Evolutionary conservation across 2,113 vertebrate species (phyloP), one percentile per base, ranked within the genome.

Genomic region (Micromys minutus): DNA sequence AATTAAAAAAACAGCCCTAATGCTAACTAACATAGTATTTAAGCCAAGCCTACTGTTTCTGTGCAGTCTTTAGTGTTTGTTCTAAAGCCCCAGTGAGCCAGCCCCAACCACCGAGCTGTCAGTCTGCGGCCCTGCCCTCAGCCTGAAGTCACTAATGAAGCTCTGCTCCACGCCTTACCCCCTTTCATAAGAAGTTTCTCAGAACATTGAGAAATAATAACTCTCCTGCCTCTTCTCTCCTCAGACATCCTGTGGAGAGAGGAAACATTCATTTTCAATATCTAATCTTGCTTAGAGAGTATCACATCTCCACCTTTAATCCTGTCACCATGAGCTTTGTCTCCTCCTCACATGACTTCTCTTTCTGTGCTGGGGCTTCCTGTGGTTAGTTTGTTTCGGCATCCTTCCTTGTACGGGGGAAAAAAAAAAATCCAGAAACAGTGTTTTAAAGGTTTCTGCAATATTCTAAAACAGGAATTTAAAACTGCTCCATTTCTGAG

Each of bases 121-220:
- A 72, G 39, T 50, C 15, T 13, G 6, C 12, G n/a, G 16, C 36
- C 52, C 69, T 92, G 71, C 10, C 19, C 19, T 17, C 75, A 91
- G 67, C 72, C 34, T 74, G 24, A 90, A 93, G 67, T 81, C 88
- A 42, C 11, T 75, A 50, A 74, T 63, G 42, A 96, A 61, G 19
- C 0, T 36, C 47, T 91, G 45, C 34, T 45, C 75, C 42, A 15
- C 24, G 26, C 1, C 80, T 24, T 39, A 81, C 11, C 29, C 31
- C 61, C 6, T 71, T 88, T 76, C 76, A 11, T 59, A 71, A 88
- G 26, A 88, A 65, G 31, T 89, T 95, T 88, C 42, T 95, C n/a
- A 61, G 79, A 92, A 67, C 71, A 69, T 91, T 91, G 76, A 96
- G 69, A 96, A 88, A 90, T 75, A 94, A 89, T 59, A 88, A 74